phyloP scores from a whole-genome alignment of 2,113 vertebrate species.

The Gila orcuttii region DNA sequence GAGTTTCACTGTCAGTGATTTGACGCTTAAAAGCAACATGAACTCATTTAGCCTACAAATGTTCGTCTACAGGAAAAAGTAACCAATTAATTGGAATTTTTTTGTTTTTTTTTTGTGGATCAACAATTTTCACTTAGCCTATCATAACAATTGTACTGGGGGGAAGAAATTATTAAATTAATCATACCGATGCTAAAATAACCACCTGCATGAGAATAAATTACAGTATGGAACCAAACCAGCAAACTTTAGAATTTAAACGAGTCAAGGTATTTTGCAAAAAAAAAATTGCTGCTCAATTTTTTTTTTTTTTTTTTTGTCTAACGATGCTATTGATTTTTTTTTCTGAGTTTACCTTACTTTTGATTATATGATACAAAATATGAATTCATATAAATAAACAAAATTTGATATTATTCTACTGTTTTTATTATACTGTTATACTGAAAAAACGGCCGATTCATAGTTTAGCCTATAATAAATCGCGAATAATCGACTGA shows the following conservation, averaged over 20 bases:
- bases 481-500: not conserved
- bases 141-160: no score
- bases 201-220: not conserved
- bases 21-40: not conserved
- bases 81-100: not conserved
- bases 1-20: not conserved
- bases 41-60: not conserved
- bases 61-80: not conserved
- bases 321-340: no score
- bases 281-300: no score
- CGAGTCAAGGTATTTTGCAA: no score
- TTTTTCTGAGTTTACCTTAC: no score
- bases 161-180: not conserved
- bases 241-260: not conserved
- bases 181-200: not conserved
- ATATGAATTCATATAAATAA: not conserved
- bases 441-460: not conserved
- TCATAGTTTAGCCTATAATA: not conserved
- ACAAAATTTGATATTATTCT: not conserved
- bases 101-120: not conserved
- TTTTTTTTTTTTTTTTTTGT: not conserved
- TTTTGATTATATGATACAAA: not conserved
- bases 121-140: no score
- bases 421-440: not conserved
- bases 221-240: not conserved